Conservation (phyloP, 2,888 invertebrate genomes). For the Chloromyia formosa region DNA sequence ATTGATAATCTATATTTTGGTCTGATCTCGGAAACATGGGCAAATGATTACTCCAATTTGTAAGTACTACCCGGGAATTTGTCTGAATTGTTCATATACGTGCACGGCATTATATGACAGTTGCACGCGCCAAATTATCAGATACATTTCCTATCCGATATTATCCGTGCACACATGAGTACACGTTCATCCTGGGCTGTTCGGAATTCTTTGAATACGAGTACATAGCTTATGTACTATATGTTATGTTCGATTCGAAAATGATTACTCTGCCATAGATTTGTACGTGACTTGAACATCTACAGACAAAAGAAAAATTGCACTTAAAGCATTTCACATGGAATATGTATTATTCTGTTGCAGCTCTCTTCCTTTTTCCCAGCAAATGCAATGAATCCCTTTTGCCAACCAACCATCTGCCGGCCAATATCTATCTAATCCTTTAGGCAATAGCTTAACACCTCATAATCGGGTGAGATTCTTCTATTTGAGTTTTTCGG, state of each 20-base stretch:
- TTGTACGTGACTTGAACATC: slow-evolving; percentile 47
- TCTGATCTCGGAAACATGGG: too few species aligned
- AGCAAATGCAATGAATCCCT: slow-evolving; percentile 40
- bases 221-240: not conserved
- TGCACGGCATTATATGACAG: not conserved
- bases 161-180: not conserved
- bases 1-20: too few species aligned
- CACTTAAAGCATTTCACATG: slow-evolving; percentile 4
- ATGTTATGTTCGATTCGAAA: slow-evolving; percentile 25
- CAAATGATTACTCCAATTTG: not conserved
- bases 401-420: not conserved
- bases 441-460: not conserved
- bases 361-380: not conserved
- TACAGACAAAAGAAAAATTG: slow-evolving; percentile 46
- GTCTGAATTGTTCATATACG: slow-evolving; percentile 1
- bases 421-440: too few species aligned
- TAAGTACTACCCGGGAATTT: not conserved
- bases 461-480: slow-evolving; percentile 3
- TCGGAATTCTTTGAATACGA: not conserved
- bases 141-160: slow-evolving; percentile 10
- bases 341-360: slow-evolving; percentile 4
- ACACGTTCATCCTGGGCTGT: too few species aligned
- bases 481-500: not conserved
- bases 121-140: slow-evolving; percentile 37
- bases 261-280: slow-evolving; percentile 43